phyloP scores from a whole-genome alignment of 2,888 invertebrate genomes.

The Eudemis profundana region DNA sequence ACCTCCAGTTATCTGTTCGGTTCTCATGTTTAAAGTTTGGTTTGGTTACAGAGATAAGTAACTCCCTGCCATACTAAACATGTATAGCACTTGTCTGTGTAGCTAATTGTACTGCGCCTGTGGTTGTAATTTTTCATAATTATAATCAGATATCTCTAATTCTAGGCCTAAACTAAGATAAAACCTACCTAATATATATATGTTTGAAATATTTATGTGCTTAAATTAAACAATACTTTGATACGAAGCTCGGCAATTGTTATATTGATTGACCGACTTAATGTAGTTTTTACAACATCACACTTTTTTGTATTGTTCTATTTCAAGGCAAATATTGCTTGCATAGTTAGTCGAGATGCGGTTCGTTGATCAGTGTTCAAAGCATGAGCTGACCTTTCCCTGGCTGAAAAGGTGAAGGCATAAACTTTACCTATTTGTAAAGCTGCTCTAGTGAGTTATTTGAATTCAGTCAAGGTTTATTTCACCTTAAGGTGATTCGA shows the following conservation, averaged over 20 bases:
- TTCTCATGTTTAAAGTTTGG: too few relatives aligned
- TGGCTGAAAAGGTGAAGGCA: conserved; percentile 39
- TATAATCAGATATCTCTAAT: background rate
- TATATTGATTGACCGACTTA: conserved; percentile 17
- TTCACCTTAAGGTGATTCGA: conserved; percentile 7
- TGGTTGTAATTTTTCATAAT: too few relatives aligned
- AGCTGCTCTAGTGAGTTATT: conserved; percentile 25
- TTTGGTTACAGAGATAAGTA: too few relatives aligned
- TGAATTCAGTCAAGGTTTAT: conserved; percentile 16
- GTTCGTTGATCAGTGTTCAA: conserved; percentile 37
- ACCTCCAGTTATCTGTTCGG: too few relatives aligned
- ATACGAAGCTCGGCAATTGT: background rate
- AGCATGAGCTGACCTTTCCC: conserved; percentile 40
- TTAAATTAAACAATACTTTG: background rate
- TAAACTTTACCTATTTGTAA: conserved; percentile 36
- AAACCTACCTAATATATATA: background rate
- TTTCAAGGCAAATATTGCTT: conserved; percentile 24
- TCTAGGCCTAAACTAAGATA: background rate
- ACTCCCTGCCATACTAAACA: too few relatives aligned
- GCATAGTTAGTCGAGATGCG: conserved; percentile 29
- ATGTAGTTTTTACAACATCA: background rate
- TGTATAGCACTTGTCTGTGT: too few relatives aligned
- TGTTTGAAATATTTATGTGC: background rate
- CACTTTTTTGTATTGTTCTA: conserved; percentile 9
- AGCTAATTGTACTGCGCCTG: too few relatives aligned